A percentile compares a stretch with the other conserved stretches of the same genome.
Conservation (phyloP, 2,113 vertebrate species). For the Nyctibius bracteatus region DNA sequence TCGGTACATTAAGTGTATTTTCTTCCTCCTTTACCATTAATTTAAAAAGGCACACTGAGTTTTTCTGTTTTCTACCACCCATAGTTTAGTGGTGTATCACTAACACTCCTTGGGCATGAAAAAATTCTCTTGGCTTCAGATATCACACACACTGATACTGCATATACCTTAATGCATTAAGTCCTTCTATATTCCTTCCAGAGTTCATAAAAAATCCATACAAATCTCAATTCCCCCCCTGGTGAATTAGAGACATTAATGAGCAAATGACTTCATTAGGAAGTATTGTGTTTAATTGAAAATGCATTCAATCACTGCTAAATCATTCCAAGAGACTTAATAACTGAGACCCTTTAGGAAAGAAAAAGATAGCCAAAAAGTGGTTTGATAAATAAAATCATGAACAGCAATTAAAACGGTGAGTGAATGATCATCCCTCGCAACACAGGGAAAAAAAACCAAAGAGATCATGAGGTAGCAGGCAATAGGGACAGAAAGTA, state of each 20-base stretch:
- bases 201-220: neutral
- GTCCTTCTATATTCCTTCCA: neutral
- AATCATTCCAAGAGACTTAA: neutral
- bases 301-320: neutral
- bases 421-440: neutral
- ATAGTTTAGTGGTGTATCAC: accelerated
- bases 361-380: neutral
- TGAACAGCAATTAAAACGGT: neutral
- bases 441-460: neutral
- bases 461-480: neutral
- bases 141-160: neutral
- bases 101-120: neutral
- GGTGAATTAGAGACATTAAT: neutral
- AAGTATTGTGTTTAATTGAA: slow-evolving; percentile 10
- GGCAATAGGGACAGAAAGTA: neutral
- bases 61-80: neutral
- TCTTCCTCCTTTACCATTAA: neutral
- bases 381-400: neutral
- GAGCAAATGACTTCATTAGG: slow-evolving; percentile 5
- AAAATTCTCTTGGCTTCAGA: neutral
- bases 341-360: neutral
- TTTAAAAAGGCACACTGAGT: neutral
- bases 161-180: neutral
- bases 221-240: neutral
- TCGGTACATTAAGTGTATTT: neutral